Percentiles rank a stretch among this genome's conserved stretches.
Evolutionary conservation across 2,797 vertebrate genomes (phyloP).

Genomic region (Amniataba percoides): DNA sequence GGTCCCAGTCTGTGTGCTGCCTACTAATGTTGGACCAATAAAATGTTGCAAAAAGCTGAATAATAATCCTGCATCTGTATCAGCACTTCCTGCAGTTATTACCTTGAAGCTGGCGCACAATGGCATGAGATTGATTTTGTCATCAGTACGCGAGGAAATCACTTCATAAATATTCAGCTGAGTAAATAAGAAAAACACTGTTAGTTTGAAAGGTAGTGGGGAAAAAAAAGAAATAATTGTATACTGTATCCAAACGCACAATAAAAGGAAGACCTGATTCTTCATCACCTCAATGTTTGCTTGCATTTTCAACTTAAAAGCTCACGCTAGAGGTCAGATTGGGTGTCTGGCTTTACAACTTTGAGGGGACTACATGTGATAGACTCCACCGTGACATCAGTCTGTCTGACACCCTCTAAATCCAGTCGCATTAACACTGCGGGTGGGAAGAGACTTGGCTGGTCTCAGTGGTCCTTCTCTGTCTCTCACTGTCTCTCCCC

Average conservation of each 20-base stretch:
- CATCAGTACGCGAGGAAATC: background rate
- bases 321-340: background rate
- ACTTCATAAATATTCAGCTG: background rate
- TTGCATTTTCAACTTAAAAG: constrained; percentile 20
- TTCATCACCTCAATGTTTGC: background rate
- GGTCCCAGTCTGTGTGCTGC: background rate
- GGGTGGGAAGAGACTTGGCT: constrained; percentile 32
- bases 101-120: background rate
- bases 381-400: constrained; percentile 35
- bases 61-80: background rate
- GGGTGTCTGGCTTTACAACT: constrained; percentile 24
- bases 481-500: constrained; percentile 34
- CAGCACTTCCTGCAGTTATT: background rate
- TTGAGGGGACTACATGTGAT: constrained; percentile 17
- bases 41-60: background rate
- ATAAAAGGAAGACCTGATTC: background rate
- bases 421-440: constrained; percentile 42
- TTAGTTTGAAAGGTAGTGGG: background rate
- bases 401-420: constrained; percentile 51
- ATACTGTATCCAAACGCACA: background rate
- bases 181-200: background rate
- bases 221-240: background rate
- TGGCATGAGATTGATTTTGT: background rate
- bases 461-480: constrained; percentile 31
- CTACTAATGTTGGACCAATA: background rate